Base-by-base conservation (phyloP, 2,888 invertebrate genomes). In the Plemyria rubiginata region DNA sequence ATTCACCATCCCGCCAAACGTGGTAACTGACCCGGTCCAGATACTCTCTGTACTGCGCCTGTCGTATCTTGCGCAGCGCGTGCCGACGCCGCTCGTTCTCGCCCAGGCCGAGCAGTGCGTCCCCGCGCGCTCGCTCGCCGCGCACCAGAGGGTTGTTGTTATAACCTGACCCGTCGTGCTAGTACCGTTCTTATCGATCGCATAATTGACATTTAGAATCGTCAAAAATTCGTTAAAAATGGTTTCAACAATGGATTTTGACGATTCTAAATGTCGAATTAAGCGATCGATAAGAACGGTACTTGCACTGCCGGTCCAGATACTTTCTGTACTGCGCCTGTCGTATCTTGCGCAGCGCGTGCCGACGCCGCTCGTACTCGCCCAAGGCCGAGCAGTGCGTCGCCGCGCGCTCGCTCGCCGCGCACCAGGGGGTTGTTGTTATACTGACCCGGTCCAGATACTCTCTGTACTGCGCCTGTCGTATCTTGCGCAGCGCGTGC, bases 281-380 rank as follows among this genome's bases (percentile, higher is more conserved):
- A n/a, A n/a, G n/a, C n/a, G n/a, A n/a, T n/a, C n/a, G n/a, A n/a
- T n/a, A n/a, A n/a, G n/a, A n/a, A n/a, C n/a, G n/a, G n/a, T n/a
- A n/a, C n/a, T n/a, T n/a, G n/a, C n/a, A n/a, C n/a, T n/a, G n/a
- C 92, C 94, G 89, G 57, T 94, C 93, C 1, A 94, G 84, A 72
- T 94, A 93, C 73, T 94, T 93, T 74, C 92, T 85, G 75, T 94
- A 94, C 83, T 94, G 94, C 60, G 87, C 87, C 79, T 93, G 93
- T 0, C 91, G 85, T 63, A 93, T 84, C 76, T 91, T 88, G 56
- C 93, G 78, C 56, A 94, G 84, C 36, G 94, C 88, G 75, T 93
- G 90, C 53, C 92, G 74, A 2, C 93, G 74, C 2, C 94, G 87
- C 72, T 94, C 94, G 78, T 94, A 94, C 77, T 94, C 94, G 9